These are phyloP conservation scores for Sphaerodactylus townsendi DNA, from an alignment of 2,113 vertebrate genomes.

Conservation along the genomic window DNA sequence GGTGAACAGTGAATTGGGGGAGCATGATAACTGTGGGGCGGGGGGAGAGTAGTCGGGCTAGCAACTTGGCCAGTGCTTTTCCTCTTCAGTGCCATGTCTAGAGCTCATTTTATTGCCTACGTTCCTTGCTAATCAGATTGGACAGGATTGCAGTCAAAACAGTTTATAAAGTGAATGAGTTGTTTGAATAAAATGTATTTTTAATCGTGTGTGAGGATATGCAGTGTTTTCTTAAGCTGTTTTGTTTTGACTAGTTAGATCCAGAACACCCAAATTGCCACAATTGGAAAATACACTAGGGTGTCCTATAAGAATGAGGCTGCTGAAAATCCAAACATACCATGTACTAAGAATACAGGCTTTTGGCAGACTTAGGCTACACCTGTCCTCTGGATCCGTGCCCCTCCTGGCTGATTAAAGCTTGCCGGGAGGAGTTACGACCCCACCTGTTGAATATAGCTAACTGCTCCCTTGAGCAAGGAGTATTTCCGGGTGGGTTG, in stretches of 20 bases:
- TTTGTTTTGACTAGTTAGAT: constrained; percentile 25
- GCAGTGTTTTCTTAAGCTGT: neutral
- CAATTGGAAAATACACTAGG: constrained; percentile 22
- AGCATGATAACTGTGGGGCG: too few relatives aligned
- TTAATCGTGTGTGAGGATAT: constrained; percentile 27
- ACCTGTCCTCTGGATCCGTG: too few relatives aligned
- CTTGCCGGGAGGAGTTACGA: too few relatives aligned
- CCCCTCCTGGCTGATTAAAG: too few relatives aligned
- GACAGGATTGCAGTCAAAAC: constrained; percentile 50
- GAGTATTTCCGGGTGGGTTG: too few relatives aligned
- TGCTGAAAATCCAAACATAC: neutral
- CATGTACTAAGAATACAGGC: neutral
- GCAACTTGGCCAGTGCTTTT: too few relatives aligned
- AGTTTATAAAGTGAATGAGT: constrained; percentile 50
- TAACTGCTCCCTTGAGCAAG: too few relatives aligned
- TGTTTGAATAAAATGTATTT: constrained; percentile 33
- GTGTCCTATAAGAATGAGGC: neutral
- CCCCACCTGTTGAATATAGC: too few relatives aligned
- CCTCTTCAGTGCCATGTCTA: too few relatives aligned
- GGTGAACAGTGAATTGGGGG: too few relatives aligned
- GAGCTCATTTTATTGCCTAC: too few relatives aligned
- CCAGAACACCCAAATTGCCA: neutral
- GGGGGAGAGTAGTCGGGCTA: too few relatives aligned
- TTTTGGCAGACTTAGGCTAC: neutral
- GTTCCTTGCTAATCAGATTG: constrained; percentile 58